Base-by-base conservation (phyloP, 2,888 invertebrate species). In the Crossocerus cetratus region DNA sequence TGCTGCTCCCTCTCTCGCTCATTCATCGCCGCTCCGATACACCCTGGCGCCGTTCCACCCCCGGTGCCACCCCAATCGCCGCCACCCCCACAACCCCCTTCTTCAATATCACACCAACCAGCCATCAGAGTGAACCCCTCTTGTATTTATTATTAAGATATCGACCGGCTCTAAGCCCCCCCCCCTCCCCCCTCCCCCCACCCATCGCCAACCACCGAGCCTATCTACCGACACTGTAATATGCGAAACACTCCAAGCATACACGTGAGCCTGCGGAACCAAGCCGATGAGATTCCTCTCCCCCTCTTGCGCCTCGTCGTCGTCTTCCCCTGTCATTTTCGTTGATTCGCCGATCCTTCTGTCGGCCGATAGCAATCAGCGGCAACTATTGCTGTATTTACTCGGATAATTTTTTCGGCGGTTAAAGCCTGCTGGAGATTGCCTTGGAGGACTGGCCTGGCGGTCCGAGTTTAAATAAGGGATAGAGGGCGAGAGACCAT, bases 111-210 rank as follows among this genome's bases (percentile, higher is more conserved):
- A 86, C 87, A 86, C 87, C 87, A 86, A 87, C 80, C 86, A 87
- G 83, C 88, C 86, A 87, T 87, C 88, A 83, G 84, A 82, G 78
- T 76, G 83, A 84, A 86, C 86, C 88, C 88, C 87, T 87, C 88
- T 85, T 85, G 87, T 88, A 90, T 90, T 90, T 89, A 90, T 90
- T 90, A 89, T 90, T 89, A 90, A 90, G 89, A 89, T 89, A 90
- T 90, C 90, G 89, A 90, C 87, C 88, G 86, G 79, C 82, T 83
- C 84, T 86, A 80, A 86, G 86, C 84, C 83, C 83, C 60, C 49
- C 3, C 8, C 32, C 32, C 5, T 2, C 32, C 32, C 32, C 32
- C 32, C 11, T 32, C 23, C 5, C 32, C 32, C 32, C 32, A 4
- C 0, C 2, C 32, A 1, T 3, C 32, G 3, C 32, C 32, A 32